Base-by-base conservation (phyloP, 2,113 vertebrate genomes). In the Grammomys surdaster region DNA sequence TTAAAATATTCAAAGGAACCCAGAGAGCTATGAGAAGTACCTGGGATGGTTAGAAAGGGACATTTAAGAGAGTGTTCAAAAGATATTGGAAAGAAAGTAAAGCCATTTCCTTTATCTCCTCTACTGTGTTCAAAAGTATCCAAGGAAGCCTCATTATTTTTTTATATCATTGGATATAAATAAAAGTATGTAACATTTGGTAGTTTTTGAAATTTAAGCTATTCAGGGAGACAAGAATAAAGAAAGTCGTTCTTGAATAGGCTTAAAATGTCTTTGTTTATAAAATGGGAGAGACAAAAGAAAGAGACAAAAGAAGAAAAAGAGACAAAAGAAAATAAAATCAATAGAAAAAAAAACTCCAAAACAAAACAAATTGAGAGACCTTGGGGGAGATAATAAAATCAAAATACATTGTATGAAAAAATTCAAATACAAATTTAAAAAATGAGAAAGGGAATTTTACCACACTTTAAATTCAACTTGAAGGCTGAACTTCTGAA, bases 391-490 rank as follows among this genome's bases (percentile, higher is more conserved):
- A 46, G 58, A 63, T 46, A 85, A 43, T 85, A 85, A 5, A 8
- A 43, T 40, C 58, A 85, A 46, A 84, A 85, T 46, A 31, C 58
- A 43, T 7, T 16, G 56, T 17, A 63, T 43, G 40, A 40, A 60
- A 56, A 22, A 33, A 56, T 8, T 63, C 58, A 40, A 85, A 65
- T 65, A 46, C 1, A 84, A 65, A 43, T 88, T 65, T 69, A 86
- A 54, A 85, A 63, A 72, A 40, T 54, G 78, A 33, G 56, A 93
- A 88, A 72, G 67, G 12, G 24, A 91, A 93, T 17, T 95, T 96
- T 93, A 94, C 91, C 78, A 96, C 72, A 97, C 77, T 96, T 96
- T 67, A 97, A 98, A 93, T 95, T 93, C 94, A 94, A 95, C 88
- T 91, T 43, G 75, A 91, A 90, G 58, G 76, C 69, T 63, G 20